These are phyloP conservation scores for Ylistrum balloti DNA, from an alignment of 1,140 invertebrate species.

Conservation along the genomic window DNA sequence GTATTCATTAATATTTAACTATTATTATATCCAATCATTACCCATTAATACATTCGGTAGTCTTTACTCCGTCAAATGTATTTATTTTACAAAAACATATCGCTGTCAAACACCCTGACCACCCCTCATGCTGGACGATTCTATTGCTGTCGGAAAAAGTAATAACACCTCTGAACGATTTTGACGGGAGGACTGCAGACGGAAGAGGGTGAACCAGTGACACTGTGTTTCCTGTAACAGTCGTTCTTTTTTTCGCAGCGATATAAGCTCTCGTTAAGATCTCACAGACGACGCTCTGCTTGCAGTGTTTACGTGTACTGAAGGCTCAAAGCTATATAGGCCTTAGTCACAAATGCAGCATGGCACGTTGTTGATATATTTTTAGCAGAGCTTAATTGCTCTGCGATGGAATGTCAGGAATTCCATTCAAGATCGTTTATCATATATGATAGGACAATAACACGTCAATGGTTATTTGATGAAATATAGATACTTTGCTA, in stretches of 20 bases:
- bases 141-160: background rate
- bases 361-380: background rate
- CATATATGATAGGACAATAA: no score
- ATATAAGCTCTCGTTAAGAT: background rate
- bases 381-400: background rate
- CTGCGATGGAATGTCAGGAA: background rate
- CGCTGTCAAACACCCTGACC: background rate
- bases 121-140: conserved; percentile 8
- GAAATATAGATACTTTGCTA: no score
- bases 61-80: no score
- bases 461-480: no score
- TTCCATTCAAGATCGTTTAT: background rate
- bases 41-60: no score
- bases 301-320: background rate
- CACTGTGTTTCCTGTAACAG: background rate
- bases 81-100: no score
- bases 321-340: no score
- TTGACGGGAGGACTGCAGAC: background rate
- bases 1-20: no score
- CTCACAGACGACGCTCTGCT: background rate
- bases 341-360: background rate
- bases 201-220: background rate
- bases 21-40: no score
- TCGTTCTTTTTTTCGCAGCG: background rate
- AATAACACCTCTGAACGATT: background rate